Evolutionary conservation across 2,888 invertebrate species (phyloP).

Genomic region (Eledona agricola): DNA sequence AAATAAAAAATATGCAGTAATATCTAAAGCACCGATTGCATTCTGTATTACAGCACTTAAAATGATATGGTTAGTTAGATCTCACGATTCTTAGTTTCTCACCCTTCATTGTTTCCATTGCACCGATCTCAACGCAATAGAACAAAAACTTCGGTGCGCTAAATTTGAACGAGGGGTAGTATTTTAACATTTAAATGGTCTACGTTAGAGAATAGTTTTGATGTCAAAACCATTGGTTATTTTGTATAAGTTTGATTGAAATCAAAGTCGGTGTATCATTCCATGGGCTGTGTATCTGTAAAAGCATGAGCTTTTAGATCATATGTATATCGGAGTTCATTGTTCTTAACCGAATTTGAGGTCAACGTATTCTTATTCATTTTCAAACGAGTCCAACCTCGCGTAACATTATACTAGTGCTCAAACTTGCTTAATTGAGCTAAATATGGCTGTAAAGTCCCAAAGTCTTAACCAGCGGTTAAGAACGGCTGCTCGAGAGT

Average conservation of each 20-base stretch:
- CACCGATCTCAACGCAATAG: too few species aligned
- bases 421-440: conserved; percentile 36
- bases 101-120: conserved; percentile 23
- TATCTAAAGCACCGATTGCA: conserved; percentile 46
- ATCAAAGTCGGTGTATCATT: conserved; percentile 12
- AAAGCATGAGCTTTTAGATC: conserved; percentile 46
- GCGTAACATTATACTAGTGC: too few species aligned
- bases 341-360: conserved; percentile 45
- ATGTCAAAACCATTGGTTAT: conserved; percentile 27
- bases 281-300: conserved; percentile 30
- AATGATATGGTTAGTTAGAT: conserved; percentile 25
- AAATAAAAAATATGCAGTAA: conserved; percentile 38
- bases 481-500: conserved; percentile 59
- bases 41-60: conserved; percentile 49
- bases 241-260: conserved; percentile 15
- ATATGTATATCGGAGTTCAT: conserved; percentile 39
- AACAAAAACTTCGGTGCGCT: too few species aligned
- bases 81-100: too few species aligned
- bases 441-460: conserved; percentile 37
- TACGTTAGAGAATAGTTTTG: conserved; percentile 16
- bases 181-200: too few species aligned
- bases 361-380: conserved; percentile 51
- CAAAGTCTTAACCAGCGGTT: conserved; percentile 60
- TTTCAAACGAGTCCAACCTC: too few species aligned
- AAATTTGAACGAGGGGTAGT: too few species aligned